These are phyloP conservation scores for Euphonia xanthogaster DNA, from an alignment of 2,797 vertebrate genomes.

Conservation along the genomic window DNA sequence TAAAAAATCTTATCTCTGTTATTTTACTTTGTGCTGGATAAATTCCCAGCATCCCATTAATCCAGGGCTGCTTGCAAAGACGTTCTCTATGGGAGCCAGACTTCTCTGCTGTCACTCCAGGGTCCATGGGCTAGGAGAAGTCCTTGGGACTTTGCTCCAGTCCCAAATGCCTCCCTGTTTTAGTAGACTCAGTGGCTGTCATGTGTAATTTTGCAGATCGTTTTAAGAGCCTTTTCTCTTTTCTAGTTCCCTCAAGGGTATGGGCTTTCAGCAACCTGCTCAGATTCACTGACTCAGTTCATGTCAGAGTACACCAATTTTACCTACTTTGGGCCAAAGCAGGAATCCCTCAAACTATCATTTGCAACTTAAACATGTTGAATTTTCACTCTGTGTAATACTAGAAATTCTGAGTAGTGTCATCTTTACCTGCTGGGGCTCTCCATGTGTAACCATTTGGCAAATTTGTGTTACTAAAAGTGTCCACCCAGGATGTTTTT, in stretches of 20 bases:
- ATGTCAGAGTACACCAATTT: background rate
- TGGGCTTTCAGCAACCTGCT: background rate
- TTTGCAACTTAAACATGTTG: background rate
- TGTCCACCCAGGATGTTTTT: background rate
- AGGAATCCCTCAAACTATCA: background rate
- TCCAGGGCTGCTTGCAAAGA: background rate
- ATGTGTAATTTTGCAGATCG: background rate
- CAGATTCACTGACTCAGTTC: too few species aligned
- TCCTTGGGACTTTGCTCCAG: background rate
- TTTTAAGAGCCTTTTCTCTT: background rate
- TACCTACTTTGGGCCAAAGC: background rate
- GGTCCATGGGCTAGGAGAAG: background rate
- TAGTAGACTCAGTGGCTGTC: background rate
- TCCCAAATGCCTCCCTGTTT: background rate
- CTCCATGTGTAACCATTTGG: background rate
- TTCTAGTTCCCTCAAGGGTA: background rate
- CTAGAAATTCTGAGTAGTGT: background rate
- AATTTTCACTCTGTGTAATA: background rate
- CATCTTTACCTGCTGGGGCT: rapidly evolving
- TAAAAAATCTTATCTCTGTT: background rate
- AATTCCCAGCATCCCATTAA: background rate
- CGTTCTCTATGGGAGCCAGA: background rate
- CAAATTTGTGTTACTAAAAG: background rate
- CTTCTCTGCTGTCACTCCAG: background rate
- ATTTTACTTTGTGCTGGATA: background rate